Percentiles rank a stretch among this genome's conserved stretches.
phyloP scores from a whole-genome alignment of 2,113 vertebrate genomes.

The Heterotilapia buettikoferi region DNA sequence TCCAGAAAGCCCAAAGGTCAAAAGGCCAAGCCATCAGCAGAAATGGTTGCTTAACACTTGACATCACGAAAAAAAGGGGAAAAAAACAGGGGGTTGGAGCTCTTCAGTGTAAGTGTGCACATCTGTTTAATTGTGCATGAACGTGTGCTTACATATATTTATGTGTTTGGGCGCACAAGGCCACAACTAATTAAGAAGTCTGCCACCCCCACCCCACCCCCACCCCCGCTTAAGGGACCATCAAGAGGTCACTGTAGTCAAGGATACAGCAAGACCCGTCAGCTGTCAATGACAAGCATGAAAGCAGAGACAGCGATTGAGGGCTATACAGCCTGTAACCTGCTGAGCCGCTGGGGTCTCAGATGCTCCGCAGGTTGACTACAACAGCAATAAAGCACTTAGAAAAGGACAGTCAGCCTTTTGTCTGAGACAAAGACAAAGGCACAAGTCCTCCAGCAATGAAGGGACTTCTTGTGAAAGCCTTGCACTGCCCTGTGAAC shows the following conservation, averaged over 20 bases:
- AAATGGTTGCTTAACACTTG: conserved; percentile 69
- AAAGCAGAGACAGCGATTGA: conserved; percentile 19
- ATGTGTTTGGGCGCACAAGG: neutral
- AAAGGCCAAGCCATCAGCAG: conserved; percentile 55
- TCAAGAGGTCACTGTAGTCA: conserved; percentile 49
- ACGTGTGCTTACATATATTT: neutral
- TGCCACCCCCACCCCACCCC: accelerated
- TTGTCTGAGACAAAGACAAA: conserved; percentile 14
- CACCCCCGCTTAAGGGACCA: neutral
- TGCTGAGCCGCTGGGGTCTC: neutral
- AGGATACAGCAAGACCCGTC: conserved; percentile 33
- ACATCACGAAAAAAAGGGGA: neutral
- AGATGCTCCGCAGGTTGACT: conserved; percentile 15
- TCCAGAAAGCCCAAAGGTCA: conserved; percentile 28
- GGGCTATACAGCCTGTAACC: conserved; percentile 7
- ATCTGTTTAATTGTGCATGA: neutral
- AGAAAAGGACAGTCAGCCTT: conserved; percentile 1
- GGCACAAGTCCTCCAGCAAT: neutral
- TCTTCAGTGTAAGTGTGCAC: neutral
- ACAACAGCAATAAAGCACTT: conserved; percentile 24
- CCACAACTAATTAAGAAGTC: neutral
- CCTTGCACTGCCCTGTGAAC: neutral
- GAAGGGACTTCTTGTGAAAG: neutral
- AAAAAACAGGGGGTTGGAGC: neutral
- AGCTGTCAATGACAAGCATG: conserved; percentile 37